Evolutionary conservation across 92 coral and sea anemone genomes (phyloP), one percentile per base, ranked within the genome.

Genomic region (Phenganax stokvisi): DNA sequence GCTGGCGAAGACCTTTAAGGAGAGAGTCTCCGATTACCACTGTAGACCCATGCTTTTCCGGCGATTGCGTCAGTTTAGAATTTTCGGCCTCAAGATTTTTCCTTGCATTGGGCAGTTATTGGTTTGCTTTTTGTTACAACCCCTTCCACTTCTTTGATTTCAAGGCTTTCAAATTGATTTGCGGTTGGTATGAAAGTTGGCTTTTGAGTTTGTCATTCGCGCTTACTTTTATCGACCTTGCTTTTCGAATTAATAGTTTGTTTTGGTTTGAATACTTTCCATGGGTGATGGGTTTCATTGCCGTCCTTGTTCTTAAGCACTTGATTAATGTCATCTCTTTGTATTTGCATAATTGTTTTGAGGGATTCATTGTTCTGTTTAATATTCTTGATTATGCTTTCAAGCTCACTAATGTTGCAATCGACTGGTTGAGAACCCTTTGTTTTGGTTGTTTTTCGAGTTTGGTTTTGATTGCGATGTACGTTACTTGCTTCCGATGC

Each of bases 331-430:
- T 65, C 71, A 17, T 65, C 15, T n/a, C 20, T 9, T 62, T 62
- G 69, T 9, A 62, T 0, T n/a, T 65, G 71, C 47, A 65, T 65
- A 65, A 65, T 65, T 65, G 79, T 28, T 54, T 74, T 74, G 64
- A 54, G 63, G 11, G 79, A 74, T 3, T 59, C 63, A 27, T 74
- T 74, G 0, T 74, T 17, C 61, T 31, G 12, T 59, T 74, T 12
- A 0, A 59, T 56, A 27, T 11, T 59, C 27, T 74, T 25, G 37
- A 59, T 59, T 5, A 28, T 59, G 25, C 63, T n/a, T 54, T 51
- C 79, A 0, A 16, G 31, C 9, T 54, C 79, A 54, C 51, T n/a
- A 54, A 74, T 54, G 16, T 59, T 74, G 51, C 16, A 11, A 28
- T 74, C 28, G 52, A 37, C 59, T 20, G 15, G 63, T 74, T 16